Conservation (phyloP, 37 sponge, comb jelly and placozoan genomes). For the Aplysina aerophoba region DNA sequence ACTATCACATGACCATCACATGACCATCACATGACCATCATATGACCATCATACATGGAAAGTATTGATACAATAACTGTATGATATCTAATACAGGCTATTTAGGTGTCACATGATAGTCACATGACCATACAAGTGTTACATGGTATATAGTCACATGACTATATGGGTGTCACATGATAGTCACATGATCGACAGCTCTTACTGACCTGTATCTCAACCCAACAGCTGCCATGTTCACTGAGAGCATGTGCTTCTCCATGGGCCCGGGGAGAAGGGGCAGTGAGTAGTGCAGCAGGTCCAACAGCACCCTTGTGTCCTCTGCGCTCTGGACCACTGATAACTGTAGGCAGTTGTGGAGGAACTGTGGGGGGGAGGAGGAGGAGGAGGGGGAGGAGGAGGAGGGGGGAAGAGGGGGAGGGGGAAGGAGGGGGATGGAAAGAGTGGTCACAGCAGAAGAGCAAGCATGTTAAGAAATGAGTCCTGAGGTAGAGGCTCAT, state of each 20-base stretch:
- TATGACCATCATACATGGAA: not conserved
- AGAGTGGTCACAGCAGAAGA: too few species aligned
- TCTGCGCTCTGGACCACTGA: too few species aligned
- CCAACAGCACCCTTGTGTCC: not conserved
- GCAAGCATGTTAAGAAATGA: too few species aligned
- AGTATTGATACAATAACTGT: too few species aligned
- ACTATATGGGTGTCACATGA: constrained; percentile 4
- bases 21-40: not conserved
- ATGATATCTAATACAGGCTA: too few species aligned
- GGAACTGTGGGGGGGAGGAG: not conserved
- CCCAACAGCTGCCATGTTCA: constrained; percentile 6
- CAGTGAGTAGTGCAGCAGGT: constrained; percentile 19
- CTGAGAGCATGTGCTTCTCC: not conserved
- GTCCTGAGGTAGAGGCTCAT: too few species aligned
- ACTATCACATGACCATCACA: not conserved
- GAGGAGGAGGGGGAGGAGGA: not conserved
- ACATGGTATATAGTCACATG: not conserved
- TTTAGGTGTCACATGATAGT: not conserved
- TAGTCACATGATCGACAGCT: too few species aligned
- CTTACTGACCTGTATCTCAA: constrained; percentile 2
- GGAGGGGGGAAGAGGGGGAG: too few species aligned
- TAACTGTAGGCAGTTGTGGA: not conserved
- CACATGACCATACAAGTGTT: not conserved
- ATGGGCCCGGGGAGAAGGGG: constrained; percentile 9
- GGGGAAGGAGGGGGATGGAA: too few species aligned